A percentile compares a stretch with the other conserved stretches of the same genome.
Conservation (phyloP, 2,888 invertebrate genomes). For the Meiosimyza platycephala region DNA sequence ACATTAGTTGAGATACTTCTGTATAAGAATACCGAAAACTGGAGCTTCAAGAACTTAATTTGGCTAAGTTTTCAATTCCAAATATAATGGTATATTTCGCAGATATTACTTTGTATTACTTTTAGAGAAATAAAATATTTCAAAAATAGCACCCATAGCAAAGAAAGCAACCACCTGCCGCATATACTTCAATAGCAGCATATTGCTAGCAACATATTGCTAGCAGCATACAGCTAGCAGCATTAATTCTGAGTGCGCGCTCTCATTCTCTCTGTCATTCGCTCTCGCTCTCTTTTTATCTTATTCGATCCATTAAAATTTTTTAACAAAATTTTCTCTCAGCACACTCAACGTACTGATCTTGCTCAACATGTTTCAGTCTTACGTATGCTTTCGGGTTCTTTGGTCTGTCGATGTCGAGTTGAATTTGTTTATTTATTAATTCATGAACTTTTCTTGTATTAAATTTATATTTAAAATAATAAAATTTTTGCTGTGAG, state of each 20-base stretch:
- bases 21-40: no score
- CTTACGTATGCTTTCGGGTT: slow-evolving; percentile 9
- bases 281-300: background rate
- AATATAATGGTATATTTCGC: no score
- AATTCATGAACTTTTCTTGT: background rate
- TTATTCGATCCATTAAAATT: background rate
- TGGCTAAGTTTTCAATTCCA: no score
- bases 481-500: no score
- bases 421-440: background rate
- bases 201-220: slow-evolving; percentile 11
- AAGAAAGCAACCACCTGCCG: no score
- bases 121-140: no score
- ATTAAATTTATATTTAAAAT: background rate
- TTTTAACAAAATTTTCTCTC: slow-evolving; percentile 4
- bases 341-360: slow-evolving; percentile 19
- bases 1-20: no score
- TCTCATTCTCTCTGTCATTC: no score
- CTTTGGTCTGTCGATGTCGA: background rate
- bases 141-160: no score
- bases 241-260: background rate
- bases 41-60: no score
- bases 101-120: no score
- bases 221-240: background rate
- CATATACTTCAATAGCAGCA: background rate
- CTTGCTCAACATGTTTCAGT: slow-evolving; percentile 32